These are phyloP conservation scores for Tachina lurida DNA, from an alignment of 2,888 invertebrate species.

Conservation along the genomic window DNA sequence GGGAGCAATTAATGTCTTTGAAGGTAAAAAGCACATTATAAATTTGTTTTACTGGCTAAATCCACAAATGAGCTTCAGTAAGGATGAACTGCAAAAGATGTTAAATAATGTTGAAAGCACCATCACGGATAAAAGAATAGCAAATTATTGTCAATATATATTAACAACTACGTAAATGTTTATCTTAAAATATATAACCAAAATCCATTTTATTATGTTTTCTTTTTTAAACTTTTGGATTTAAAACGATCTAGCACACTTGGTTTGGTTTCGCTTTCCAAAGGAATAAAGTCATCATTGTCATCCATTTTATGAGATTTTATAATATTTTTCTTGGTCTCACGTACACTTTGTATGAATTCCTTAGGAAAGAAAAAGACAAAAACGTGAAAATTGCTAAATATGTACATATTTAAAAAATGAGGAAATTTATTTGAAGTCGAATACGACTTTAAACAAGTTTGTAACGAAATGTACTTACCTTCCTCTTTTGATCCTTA, in stretches of 20 bases:
- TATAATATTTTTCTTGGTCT: constrained; percentile 81
- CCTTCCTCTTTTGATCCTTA: constrained; percentile 86
- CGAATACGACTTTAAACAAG: too few relatives aligned
- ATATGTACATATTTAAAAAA: not conserved
- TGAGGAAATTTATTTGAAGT: too few relatives aligned
- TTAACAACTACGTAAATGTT: constrained; percentile 67
- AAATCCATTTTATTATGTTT: constrained; percentile 42
- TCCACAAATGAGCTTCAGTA: constrained; percentile 42
- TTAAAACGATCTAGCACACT: constrained; percentile 88
- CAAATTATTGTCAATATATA: constrained; percentile 77
- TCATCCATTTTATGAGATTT: constrained; percentile 77
- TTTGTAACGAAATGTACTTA: constrained; percentile 79
- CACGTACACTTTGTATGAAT: constrained; percentile 83
- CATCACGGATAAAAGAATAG: constrained; percentile 74
- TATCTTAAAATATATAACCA: not conserved
- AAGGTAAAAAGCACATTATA: constrained; percentile 84
- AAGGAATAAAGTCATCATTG: constrained; percentile 73
- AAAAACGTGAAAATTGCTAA: not conserved
- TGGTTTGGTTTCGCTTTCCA: constrained; percentile 74
- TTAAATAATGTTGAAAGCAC: constrained; percentile 31
- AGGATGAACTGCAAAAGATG: constrained; percentile 39
- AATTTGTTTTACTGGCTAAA: constrained; percentile 84
- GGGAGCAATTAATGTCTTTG: constrained; percentile 81
- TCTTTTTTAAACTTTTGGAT: constrained; percentile 83
- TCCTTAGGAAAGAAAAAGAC: constrained; percentile 82